Conservation (phyloP, 1,140 invertebrate species). For the Pseudachorutes palmiensis region DNA sequence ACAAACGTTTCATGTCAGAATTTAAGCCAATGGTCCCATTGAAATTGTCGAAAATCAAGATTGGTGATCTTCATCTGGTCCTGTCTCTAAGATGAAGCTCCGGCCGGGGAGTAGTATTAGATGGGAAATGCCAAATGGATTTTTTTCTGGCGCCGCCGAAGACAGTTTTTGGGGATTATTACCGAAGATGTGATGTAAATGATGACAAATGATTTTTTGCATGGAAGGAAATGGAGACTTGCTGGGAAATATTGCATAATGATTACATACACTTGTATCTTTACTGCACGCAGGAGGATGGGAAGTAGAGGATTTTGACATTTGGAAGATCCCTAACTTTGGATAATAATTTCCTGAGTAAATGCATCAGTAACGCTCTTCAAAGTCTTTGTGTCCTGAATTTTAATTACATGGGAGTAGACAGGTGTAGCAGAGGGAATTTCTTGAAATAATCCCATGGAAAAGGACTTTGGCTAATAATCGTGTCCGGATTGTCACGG, state of each 20-base stretch:
- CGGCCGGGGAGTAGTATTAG: neutral
- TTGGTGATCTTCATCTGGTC: neutral
- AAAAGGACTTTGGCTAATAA: too few relatives aligned
- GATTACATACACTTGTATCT: neutral
- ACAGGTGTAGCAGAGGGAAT: too few relatives aligned
- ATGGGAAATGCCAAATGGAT: neutral
- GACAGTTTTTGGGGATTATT: neutral
- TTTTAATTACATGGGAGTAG: conserved; percentile 9
- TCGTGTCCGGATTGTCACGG: neutral
- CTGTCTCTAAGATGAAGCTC: neutral
- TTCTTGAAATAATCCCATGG: too few relatives aligned
- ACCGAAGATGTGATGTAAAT: neutral
- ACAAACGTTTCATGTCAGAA: too few relatives aligned
- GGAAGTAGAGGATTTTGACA: neutral
- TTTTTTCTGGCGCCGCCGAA: neutral
- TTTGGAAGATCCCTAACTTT: too few relatives aligned
- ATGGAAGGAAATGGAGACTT: neutral
- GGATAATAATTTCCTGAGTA: too few relatives aligned
- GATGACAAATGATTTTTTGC: neutral
- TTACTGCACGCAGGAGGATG: neutral
- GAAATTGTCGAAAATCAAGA: too few relatives aligned
- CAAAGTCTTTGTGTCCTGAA: too few relatives aligned
- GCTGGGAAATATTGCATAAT: neutral
- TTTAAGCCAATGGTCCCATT: too few relatives aligned
- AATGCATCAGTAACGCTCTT: too few relatives aligned